Base-by-base conservation (phyloP, 2,888 invertebrate genomes). In the Leucophenga montana region DNA sequence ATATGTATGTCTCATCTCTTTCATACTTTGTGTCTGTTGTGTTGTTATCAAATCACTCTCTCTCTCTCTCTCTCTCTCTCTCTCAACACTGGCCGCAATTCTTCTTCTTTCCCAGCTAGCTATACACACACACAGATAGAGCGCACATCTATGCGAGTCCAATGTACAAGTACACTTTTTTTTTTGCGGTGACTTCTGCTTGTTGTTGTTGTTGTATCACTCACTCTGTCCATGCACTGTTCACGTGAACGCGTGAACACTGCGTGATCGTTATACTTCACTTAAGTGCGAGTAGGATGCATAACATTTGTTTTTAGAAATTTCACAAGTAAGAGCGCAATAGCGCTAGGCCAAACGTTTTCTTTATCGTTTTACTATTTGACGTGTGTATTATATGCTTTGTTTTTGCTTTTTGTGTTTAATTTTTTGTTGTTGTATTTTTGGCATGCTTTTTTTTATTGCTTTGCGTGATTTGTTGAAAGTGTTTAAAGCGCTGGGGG, bases 201-300 rank as follows among this genome's bases (percentile, higher is more conserved):
- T 69, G 57, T 71, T 67, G 67, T 65, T 76, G 70, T 74, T 71
- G 73, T 39, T 74, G 74, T 75, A 82, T 78, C 85, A 85, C 78
- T 82, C 79, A 76, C 70, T 72, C 75, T 82, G 75, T 83, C 78
- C 85, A 85, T 85, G 85, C 86, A 93, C 87, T 92, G 92, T 94
- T 94, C 95, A 95, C 95, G 95, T 95, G 95, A 91, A 91, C 93
- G 90, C 90, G 88, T 89, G 88, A 83, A 83, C 79, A 80, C 83
- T 88, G 89, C 88, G 88, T 89, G 89, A 88, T 88, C 87, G 78
- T 76, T 79, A 80, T 78, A 77, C 82, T 79, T 69, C 70, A 72
- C 59, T 67, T 75, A 70, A 66, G 88, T 78, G 79, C 31, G 80
- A 88, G 76, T 74, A 84, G 83, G 86, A 87, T 62, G 74, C 76